Base-by-base conservation (phyloP, 2,113 vertebrate species). In the Rhinoptilus africanus region DNA sequence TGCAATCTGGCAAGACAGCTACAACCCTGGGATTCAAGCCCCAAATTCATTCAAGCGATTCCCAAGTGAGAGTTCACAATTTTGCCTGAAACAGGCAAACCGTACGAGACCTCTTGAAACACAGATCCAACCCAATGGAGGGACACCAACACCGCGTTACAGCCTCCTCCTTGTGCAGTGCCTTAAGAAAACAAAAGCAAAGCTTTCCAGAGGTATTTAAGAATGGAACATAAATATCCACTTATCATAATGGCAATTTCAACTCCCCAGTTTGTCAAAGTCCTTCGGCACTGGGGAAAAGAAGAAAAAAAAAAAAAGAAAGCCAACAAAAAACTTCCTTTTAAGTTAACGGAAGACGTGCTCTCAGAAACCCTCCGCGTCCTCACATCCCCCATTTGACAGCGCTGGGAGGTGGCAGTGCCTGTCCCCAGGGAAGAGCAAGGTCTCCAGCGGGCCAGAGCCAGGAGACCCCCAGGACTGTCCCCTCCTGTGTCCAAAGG, bases 61-160 rank as follows among this genome's bases (percentile, higher is more conserved):
- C 74, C 87, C 85, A 60, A n/a, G n/a, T 0, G 51, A 60, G 21
- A 64, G 24, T 2, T 47, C 28, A 20, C 26, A 62, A 4, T 12
- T n/a, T 10, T 15, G 1, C 26, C 39, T 1, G 21, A 30, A 37
- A 39, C 17, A 19, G 47, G 41, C 60, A 35, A n/a, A 69, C 2
- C 8, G 51, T 4, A 16, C 0, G 0, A 74, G 88, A 51, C 2
- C 32, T 9, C 85, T 45, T 0, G 1, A 18, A 68, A 45, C 5
- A 12, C 41, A 3, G 10, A 3, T 1, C 6, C 28, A 23, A 47
- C n/a, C 78, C 50, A 34, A 0, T 0, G 5, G 53, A 66, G 37
- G 28, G 53, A 7, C 39, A 9, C 12, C 5, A n/a, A 9, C 12
- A 1, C 3, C 1, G 9, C 9, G 17, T 6, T 32, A 24, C 28